phyloP scores from a whole-genome alignment of 2,113 vertebrate genomes.

The Platycercus adscitus region DNA sequence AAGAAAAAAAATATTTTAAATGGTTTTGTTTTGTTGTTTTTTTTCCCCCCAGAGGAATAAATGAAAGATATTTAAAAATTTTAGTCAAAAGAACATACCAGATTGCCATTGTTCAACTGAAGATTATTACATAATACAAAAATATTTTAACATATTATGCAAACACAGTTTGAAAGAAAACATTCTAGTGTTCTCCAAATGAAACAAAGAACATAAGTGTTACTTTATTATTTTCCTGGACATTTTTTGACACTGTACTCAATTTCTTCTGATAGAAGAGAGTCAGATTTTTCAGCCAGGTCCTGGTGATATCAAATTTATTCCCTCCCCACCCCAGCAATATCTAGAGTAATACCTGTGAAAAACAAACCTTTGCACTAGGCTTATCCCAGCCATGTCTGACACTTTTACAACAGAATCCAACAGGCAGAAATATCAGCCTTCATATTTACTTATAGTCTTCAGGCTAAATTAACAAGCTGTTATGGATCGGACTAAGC shows the following conservation, averaged over 20 bases:
- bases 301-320: neutral
- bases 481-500: neutral
- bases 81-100: neutral
- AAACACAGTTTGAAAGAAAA: neutral
- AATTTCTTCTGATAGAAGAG: neutral
- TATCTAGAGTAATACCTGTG: neutral
- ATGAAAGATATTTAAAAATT: neutral
- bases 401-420: neutral
- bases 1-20: neutral
- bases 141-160: neutral
- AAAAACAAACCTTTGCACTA: neutral
- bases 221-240: neutral
- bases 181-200: neutral
- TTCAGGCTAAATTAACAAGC: neutral
- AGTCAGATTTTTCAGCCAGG: neutral
- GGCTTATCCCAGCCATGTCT: neutral
- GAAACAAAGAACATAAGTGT: neutral
- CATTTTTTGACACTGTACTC: neutral
- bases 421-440: neutral
- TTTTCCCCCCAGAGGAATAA: neutral
- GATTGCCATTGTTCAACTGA: neutral
- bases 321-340: neutral
- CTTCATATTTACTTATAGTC: neutral
- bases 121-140: neutral
- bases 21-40: fast-evolving